These are phyloP conservation scores for Caenorhabditis sp. DNA, from an alignment of 2,888 invertebrate genomes.

Conservation along the genomic window DNA sequence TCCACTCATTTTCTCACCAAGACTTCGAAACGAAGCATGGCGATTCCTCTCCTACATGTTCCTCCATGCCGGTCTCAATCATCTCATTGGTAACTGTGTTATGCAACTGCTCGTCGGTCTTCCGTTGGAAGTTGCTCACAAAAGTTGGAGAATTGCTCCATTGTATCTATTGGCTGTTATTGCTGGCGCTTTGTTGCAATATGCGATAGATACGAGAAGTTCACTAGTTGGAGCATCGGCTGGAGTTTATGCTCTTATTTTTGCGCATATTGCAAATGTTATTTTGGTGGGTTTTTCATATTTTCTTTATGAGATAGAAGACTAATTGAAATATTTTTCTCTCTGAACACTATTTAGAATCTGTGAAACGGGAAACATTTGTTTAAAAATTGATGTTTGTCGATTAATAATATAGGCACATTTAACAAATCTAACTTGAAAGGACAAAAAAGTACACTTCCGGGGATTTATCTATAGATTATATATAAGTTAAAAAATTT, in stretches of 20 bases:
- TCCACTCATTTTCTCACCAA: conserved; percentile 86
- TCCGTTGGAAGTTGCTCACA: conserved; percentile 93
- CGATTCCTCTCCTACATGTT: conserved; percentile 85
- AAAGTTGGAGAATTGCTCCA: conserved; percentile 82
- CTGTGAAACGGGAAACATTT: no score
- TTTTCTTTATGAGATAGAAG: no score
- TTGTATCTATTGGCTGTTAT: conserved; percentile 71
- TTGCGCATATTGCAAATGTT: conserved; percentile 73
- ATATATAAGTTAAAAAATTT: no score
- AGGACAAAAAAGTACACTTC: no score
- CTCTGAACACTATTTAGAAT: no score
- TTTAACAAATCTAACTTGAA: no score
- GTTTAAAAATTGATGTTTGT: no score
- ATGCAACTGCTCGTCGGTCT: conserved; percentile 92
- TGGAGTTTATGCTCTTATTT: conserved; percentile 73
- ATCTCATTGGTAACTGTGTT: conserved; percentile 87
- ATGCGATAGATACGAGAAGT: conserved; percentile 75
- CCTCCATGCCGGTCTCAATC: conserved; percentile 72
- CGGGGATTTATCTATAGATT: no score
- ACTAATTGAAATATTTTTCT: no score
- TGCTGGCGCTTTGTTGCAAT: conserved; percentile 74
- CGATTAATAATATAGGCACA: no score
- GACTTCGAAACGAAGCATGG: conserved; percentile 87
- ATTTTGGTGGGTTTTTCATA: conserved; percentile 71
- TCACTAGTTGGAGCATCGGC: conserved; percentile 77